These are phyloP conservation scores for Linyphia triangularis DNA, from an alignment of 2,888 invertebrate genomes.

Conservation along the genomic window DNA sequence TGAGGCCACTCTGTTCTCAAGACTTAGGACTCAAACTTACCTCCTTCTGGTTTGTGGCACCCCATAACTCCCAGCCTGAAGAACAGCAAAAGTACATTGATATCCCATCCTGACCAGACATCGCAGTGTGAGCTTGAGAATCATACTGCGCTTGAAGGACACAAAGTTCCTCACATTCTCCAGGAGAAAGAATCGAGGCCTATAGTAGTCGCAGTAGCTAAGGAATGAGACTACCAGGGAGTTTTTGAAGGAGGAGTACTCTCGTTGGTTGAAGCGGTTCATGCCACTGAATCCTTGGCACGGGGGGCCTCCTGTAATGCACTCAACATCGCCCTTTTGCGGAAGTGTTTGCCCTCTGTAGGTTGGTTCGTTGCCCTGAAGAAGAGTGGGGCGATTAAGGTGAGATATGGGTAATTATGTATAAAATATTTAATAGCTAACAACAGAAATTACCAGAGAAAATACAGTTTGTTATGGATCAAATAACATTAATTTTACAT, in stretches of 20 bases:
- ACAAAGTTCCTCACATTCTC: constrained; percentile 94
- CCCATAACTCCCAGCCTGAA: constrained; percentile 92
- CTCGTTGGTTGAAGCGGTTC: constrained; percentile 91
- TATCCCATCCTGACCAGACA: constrained; percentile 91
- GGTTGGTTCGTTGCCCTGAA: constrained; percentile 79
- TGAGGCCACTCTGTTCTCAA: too few species aligned
- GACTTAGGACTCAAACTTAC: constrained; percentile 78
- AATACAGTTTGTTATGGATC: too few species aligned
- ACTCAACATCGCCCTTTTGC: constrained; percentile 88
- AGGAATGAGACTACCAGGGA: constrained; percentile 90
- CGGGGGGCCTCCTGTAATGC: constrained; percentile 92
- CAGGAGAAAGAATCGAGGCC: constrained; percentile 90
- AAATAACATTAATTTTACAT: too few species aligned
- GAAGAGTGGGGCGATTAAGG: neutral
- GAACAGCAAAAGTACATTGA: constrained; percentile 90
- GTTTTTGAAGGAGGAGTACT: constrained; percentile 89
- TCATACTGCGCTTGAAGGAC: constrained; percentile 89
- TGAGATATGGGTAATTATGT: too few species aligned
- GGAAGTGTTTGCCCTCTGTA: constrained; percentile 83
- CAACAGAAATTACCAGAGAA: too few species aligned
- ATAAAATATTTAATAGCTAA: too few species aligned
- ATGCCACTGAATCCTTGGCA: constrained; percentile 94
- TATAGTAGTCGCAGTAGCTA: constrained; percentile 91
- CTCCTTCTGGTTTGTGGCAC: constrained; percentile 90
- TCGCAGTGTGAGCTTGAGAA: constrained; percentile 88